phyloP scores from a whole-genome alignment of 2,888 invertebrate genomes.

The Ethmia dodecea region DNA sequence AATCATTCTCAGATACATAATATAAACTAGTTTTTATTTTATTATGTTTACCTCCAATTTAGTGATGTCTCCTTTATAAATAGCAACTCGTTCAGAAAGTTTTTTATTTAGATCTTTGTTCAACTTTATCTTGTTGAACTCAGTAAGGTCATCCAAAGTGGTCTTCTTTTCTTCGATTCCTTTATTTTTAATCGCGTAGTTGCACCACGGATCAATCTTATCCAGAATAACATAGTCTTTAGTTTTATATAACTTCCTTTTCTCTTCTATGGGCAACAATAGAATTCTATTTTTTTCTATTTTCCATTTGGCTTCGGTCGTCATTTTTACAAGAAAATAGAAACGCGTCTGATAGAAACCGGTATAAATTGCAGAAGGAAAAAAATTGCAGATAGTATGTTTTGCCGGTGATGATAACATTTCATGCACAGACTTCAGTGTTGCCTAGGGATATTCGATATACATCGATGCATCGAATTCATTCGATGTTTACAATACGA shows the following conservation, averaged over 20 bases:
- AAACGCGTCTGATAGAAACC: no score
- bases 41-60: slow-evolving; percentile 78
- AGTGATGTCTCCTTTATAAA: slow-evolving; percentile 90
- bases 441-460: no score
- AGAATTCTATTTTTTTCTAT: slow-evolving; percentile 72
- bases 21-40: neutral
- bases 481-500: no score
- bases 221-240: slow-evolving; percentile 48
- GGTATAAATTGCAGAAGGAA: no score
- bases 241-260: slow-evolving; percentile 66
- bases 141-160: slow-evolving; percentile 46
- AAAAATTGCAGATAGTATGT: no score
- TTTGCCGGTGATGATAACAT: no score
- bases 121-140: slow-evolving; percentile 45
- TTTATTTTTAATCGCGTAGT: slow-evolving; percentile 57
- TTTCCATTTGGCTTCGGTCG: slow-evolving; percentile 56
- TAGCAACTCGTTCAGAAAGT: slow-evolving; percentile 79
- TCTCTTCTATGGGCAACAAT: slow-evolving; percentile 69
- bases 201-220: slow-evolving; percentile 76
- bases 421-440: no score
- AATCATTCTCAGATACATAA: neutral
- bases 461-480: no score
- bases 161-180: slow-evolving; percentile 50
- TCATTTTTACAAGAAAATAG: slow-evolving; percentile 51
- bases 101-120: slow-evolving; percentile 49